Conservation (phyloP, 2,113 vertebrate genomes). For the Poeciliopsis occidentalis region DNA sequence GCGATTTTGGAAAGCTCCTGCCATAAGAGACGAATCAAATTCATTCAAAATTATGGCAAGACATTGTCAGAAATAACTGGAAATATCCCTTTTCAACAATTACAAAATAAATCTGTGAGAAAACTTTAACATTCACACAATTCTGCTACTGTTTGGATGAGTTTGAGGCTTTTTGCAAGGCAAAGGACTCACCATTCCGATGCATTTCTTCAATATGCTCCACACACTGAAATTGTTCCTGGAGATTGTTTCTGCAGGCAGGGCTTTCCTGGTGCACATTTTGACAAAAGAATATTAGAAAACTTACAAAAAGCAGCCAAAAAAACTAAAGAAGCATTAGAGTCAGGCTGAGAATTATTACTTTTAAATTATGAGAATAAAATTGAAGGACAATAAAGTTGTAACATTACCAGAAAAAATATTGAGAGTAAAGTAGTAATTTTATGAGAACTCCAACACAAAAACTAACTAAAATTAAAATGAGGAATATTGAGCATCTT, state of each 20-base stretch:
- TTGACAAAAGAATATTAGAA: constrained; percentile 8
- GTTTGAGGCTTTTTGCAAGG: no score
- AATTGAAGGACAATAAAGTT: no score
- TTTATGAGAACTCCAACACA: no score
- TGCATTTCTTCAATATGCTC: constrained; percentile 96
- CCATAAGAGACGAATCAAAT: background rate
- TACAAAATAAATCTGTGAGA: background rate
- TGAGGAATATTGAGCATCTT: no score
- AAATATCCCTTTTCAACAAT: background rate
- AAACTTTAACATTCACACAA: background rate
- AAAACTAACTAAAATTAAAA: no score
- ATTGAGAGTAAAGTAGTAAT: no score
- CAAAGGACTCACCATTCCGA: constrained; percentile 90
- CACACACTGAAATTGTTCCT: constrained; percentile 95
- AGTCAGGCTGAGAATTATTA: no score
- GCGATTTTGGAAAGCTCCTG: constrained; percentile 98
- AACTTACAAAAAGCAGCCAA: background rate
- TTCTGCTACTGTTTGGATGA: background rate
- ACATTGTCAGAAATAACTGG: background rate
- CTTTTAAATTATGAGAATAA: no score
- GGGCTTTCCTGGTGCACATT: constrained; percentile 79
- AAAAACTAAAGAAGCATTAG: background rate
- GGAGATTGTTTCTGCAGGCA: constrained; percentile 93
- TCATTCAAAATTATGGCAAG: background rate
- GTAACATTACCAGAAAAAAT: no score